Base-by-base conservation (phyloP, 1,140 invertebrate species). In the Trypoxylus dichotomus region DNA sequence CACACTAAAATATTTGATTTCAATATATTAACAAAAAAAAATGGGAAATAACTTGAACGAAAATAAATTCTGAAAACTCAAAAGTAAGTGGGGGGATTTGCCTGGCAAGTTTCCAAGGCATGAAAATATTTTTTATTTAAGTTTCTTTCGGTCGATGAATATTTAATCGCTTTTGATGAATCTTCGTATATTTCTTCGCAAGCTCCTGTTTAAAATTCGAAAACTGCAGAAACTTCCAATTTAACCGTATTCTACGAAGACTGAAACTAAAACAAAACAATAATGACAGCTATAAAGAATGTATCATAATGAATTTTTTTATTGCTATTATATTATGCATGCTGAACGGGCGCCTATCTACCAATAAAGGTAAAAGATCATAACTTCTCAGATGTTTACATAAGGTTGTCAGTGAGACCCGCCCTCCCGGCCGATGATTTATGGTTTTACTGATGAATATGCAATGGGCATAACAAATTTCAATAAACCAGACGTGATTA, bases 391-490 rank as follows among this genome's bases (percentile, higher is more conserved):
- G 25, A 54, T 80, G 77, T 80, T 80, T 80, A 79, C 76, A 77
- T 79, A 80, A 77, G 78, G 78, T 72, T 80, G 79, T 79, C 79
- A 60, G n/a, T 63, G 43, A 60, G 32, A 76, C 71, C 78, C 71
- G 73, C 76, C 76, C 63, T 75, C 19, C 47, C 60, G 11, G 68
- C 25, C 21, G 43, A 77, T 79, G 79, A 80, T 80, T 80, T 80
- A 80, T 80, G 8, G 73, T 77, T 80, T 76, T 42, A 29, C 75
- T 79, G 78, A 80, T 80, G 79, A 80, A 80, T 80, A 80, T 80
- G 78, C 76, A 80, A 80, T 77, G 76, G 32, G 41, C 76, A 79
- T 74, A 77, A 79, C 78, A 78, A 76, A 80, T 80, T 80, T 80
- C 77, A 80, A 80, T 80, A 80, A 79, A 72, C 74, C 37, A 24